These are phyloP conservation scores for Tetraneura akinire DNA, from an alignment of 1,140 invertebrate species.

Conservation along the genomic window DNA sequence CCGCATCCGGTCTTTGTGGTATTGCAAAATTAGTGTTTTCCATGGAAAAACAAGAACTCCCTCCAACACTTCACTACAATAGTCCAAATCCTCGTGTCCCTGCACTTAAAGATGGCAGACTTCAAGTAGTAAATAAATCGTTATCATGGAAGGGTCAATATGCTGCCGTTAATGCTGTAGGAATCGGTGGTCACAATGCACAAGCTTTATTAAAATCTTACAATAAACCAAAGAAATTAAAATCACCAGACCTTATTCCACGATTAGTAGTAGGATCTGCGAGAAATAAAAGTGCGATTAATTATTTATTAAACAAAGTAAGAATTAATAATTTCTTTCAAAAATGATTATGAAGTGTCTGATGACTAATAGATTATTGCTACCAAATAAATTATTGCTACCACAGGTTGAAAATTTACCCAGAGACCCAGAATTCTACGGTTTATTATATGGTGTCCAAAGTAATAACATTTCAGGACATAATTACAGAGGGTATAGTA, in stretches of 20 bases:
- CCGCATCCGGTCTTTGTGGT: slow-evolving; percentile 66
- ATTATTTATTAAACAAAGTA: slow-evolving; percentile 48
- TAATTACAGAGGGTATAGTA: slow-evolving; percentile 62
- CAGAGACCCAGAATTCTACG: slow-evolving; percentile 56
- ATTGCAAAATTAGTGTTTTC: slow-evolving; percentile 62
- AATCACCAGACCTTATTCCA: slow-evolving; percentile 52
- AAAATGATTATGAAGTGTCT: too few relatives aligned
- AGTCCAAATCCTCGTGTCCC: slow-evolving; percentile 67
- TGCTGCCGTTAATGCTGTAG: slow-evolving; percentile 71
- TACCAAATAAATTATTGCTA: neutral
- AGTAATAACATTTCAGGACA: slow-evolving; percentile 58
- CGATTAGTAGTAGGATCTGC: slow-evolving; percentile 55
- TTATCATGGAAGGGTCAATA: slow-evolving; percentile 64
- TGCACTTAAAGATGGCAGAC: slow-evolving; percentile 64
- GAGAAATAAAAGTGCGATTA: slow-evolving; percentile 51
- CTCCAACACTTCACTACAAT: slow-evolving; percentile 65
- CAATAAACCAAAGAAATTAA: slow-evolving; percentile 53
- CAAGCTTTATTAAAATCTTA: slow-evolving; percentile 65
- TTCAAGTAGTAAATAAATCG: slow-evolving; percentile 64
- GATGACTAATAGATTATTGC: too few relatives aligned
- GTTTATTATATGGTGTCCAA: slow-evolving; percentile 57
- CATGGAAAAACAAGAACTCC: slow-evolving; percentile 53
- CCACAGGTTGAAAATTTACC: slow-evolving; percentile 54
- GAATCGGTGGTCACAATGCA: slow-evolving; percentile 70
- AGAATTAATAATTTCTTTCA: neutral